Percentiles rank a stretch among this genome's conserved stretches.
Conservation (phyloP, 2,797 vertebrate species). For the Cheirogaleus major region DNA sequence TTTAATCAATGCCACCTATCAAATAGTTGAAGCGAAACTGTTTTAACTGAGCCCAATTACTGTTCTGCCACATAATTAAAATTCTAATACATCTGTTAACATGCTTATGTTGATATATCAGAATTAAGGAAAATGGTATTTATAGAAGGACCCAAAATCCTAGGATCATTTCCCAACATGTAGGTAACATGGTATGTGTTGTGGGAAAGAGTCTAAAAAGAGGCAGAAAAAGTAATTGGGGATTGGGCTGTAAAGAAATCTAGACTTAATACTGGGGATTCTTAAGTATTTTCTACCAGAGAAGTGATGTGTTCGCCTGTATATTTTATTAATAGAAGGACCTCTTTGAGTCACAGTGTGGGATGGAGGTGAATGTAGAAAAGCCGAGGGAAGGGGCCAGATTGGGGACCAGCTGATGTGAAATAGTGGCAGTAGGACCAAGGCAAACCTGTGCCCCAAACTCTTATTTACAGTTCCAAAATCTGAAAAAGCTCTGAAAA, state of each 20-base stretch:
- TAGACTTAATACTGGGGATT: not conserved
- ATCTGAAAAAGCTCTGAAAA: not conserved
- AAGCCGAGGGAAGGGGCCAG: not conserved
- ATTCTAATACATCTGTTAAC: not conserved
- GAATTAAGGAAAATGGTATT: not conserved
- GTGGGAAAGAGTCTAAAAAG: not conserved
- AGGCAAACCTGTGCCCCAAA: not conserved
- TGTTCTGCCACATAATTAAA: slow-evolving; percentile 31
- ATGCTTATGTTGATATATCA: not conserved
- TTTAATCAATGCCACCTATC: not conserved
- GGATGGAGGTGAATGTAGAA: not conserved
- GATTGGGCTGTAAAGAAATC: not conserved
- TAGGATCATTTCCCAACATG: not conserved
- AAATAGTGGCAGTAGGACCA: not conserved
- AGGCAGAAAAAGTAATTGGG: not conserved
- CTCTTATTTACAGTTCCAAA: not conserved
- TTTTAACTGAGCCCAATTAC: not conserved
- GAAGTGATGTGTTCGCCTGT: not conserved
- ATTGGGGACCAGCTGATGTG: not conserved
- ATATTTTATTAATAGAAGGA: not conserved
- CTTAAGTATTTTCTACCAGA: not conserved
- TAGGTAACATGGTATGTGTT: not conserved
- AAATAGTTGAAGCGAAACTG: not conserved
- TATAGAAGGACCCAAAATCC: not conserved
- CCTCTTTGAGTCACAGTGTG: not conserved